These are phyloP conservation scores for Nymphicus hollandicus DNA, from an alignment of 2,113 vertebrate species.

Conservation along the genomic window DNA sequence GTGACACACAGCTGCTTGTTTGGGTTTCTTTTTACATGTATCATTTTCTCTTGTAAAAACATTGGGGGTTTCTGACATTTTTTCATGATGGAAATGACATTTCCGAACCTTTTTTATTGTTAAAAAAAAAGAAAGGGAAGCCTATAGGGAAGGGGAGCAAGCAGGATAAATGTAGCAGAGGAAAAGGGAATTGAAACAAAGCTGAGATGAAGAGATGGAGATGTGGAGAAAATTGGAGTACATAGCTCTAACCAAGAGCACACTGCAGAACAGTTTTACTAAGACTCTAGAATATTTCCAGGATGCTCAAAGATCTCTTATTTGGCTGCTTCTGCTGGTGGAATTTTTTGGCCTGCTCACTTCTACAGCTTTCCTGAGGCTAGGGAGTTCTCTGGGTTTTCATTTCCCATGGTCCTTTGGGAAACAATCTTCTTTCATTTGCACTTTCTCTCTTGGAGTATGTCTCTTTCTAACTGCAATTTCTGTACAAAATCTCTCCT, in stretches of 20 bases:
- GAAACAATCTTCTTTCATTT: constrained; percentile 40
- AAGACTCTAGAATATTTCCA: not conserved
- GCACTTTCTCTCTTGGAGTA: constrained; percentile 2
- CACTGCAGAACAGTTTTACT: not conserved
- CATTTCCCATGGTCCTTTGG: constrained; percentile 38
- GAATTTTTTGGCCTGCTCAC: constrained; percentile 25
- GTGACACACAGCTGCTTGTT: not conserved
- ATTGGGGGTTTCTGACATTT: not conserved
- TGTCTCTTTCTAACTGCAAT: not conserved
- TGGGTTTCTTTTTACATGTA: not conserved
- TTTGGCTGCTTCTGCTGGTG: not conserved
- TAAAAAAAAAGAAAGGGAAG: not conserved
- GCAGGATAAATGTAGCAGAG: not conserved
- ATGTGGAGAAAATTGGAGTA: not conserved
- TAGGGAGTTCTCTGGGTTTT: constrained; percentile 55
- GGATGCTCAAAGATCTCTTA: not conserved
- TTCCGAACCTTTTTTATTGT: not conserved
- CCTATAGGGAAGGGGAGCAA: not conserved
- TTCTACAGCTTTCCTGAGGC: constrained; percentile 36
- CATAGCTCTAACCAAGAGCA: not conserved
- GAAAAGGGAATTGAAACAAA: not conserved
- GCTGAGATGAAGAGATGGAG: not conserved
- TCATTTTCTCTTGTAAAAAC: not conserved
- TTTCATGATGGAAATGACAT: not conserved
- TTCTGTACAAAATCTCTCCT: not conserved